These are phyloP conservation scores for Netelia inedita DNA, from an alignment of 2,888 invertebrate species.

Conservation along the genomic window DNA sequence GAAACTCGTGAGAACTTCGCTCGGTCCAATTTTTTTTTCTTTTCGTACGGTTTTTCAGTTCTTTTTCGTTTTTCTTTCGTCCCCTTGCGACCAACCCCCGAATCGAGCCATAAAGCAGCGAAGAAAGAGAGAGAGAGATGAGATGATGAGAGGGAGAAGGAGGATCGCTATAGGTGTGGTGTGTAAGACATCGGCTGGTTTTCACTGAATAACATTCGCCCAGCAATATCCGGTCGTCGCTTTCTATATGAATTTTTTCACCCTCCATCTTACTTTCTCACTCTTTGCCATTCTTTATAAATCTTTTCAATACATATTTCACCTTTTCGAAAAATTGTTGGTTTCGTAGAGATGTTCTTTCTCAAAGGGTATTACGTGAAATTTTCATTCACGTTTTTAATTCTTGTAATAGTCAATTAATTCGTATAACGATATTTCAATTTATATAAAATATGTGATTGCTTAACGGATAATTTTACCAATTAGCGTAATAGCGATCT, in stretches of 20 bases:
- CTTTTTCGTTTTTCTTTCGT: not conserved
- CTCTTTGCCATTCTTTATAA: not conserved
- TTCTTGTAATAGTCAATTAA: no score
- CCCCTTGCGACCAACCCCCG: not conserved
- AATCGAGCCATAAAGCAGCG: not conserved
- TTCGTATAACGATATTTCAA: no score
- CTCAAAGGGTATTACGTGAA: no score
- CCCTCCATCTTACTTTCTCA: not conserved
- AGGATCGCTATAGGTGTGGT: not conserved
- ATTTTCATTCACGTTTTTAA: no score
- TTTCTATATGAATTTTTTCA: not conserved
- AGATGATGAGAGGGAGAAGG: no score
- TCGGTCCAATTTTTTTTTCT: slow-evolving; percentile 42
- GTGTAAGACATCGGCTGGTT: slow-evolving; percentile 44
- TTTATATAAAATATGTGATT: no score
- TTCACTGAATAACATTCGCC: slow-evolving; percentile 49
- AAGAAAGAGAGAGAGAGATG: not conserved
- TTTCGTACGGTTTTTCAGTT: not conserved
- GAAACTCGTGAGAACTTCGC: slow-evolving; percentile 56
- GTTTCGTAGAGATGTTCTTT: not conserved
- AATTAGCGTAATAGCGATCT: no score
- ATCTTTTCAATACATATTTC: not conserved
- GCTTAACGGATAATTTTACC: no score
- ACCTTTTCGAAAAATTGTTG: not conserved
- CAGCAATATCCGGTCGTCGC: slow-evolving; percentile 43